Evolutionary conservation across 2,888 invertebrate species (phyloP), one percentile per base, ranked within the genome.

Genomic region (Phaedon cochleariae): DNA sequence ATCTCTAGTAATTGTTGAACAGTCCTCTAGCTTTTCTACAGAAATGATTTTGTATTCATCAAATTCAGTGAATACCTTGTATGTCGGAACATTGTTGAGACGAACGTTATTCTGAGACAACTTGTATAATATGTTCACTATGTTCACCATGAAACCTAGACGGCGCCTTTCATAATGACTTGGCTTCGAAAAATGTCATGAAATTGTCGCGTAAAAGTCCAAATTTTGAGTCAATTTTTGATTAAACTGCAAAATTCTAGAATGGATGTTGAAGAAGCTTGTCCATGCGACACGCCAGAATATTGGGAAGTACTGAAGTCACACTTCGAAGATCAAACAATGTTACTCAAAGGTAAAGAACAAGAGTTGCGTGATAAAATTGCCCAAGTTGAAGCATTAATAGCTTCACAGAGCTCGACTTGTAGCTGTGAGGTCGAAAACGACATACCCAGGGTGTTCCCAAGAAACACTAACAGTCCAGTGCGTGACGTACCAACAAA

Each of bases 271-370:
- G 55, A 62, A 55, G 62, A 22, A 2, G 5, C 48, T 20, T 59
- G 46, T 17, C 29, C 55, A 10, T 29, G 53, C 48, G 54, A 45
- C 15, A 15, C 49, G 3, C 31, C 55, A 12, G 65, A 64, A 21
- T 68, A 58, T 58, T 69, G 71, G 69, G 66, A 68, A 57, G 5
- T 22, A 15, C 20, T 71, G 17, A 64, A 61, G 51, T 26, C 49
- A 15, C 64, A 66, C 22, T 69, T 66, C 48, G 69, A 69, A 58
- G 68, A 66, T 31, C 58, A 64, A 53, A 71, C 64, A 10, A 37
- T 41, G 17, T 10, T 41, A n/a, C 63, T 71, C 10, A 58, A 62
- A 49, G 62, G 64, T 15, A 58, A 63, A 17, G 69, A 71, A 41
- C 49, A 59, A 29, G 68, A 71, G 51, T 54, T 71, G 12, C 60